A percentile compares a stretch with the other conserved stretches of the same genome.
These are phyloP conservation scores for Barbus barbus DNA, from an alignment of 2,113 vertebrate species.

Conservation along the genomic window DNA sequence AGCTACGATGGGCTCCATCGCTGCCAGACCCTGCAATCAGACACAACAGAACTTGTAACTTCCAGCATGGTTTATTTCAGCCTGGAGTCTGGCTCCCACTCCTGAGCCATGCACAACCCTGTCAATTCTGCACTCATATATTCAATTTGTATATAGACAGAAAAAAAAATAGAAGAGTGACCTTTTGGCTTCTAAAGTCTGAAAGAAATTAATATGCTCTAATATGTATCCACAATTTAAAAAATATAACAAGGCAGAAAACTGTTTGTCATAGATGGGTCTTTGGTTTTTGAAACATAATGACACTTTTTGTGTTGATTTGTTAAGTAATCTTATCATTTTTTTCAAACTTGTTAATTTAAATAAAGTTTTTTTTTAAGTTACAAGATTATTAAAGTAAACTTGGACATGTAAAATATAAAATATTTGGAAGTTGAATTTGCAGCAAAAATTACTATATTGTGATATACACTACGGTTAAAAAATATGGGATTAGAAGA, in stretches of 20 bases:
- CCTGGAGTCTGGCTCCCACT: neutral
- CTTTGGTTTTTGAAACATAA: neutral
- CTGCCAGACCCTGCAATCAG: constrained; percentile 81
- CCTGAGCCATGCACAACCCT: neutral
- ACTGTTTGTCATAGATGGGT: neutral
- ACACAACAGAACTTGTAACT: constrained; percentile 4
- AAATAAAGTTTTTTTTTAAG: neutral
- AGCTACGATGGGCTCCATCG: constrained; percentile 91
- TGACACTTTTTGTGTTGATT: neutral
- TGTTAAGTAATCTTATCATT: neutral
- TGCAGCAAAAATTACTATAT: neutral
- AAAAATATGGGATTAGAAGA: neutral
- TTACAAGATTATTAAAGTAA: neutral
- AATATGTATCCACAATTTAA: too few relatives aligned
- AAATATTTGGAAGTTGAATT: neutral
- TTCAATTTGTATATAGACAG: too few relatives aligned
- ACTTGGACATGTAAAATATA: neutral
- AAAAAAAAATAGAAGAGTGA: too few relatives aligned
- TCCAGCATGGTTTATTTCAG: neutral
- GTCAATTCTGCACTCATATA: neutral
- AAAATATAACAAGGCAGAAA: neutral
- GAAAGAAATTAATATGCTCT: too few relatives aligned
- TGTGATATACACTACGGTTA: neutral
- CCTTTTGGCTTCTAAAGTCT: too few relatives aligned
- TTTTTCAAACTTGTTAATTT: too few relatives aligned